phyloP scores from a whole-genome alignment of 2,113 vertebrate genomes.

The Otocyon megalotis region DNA sequence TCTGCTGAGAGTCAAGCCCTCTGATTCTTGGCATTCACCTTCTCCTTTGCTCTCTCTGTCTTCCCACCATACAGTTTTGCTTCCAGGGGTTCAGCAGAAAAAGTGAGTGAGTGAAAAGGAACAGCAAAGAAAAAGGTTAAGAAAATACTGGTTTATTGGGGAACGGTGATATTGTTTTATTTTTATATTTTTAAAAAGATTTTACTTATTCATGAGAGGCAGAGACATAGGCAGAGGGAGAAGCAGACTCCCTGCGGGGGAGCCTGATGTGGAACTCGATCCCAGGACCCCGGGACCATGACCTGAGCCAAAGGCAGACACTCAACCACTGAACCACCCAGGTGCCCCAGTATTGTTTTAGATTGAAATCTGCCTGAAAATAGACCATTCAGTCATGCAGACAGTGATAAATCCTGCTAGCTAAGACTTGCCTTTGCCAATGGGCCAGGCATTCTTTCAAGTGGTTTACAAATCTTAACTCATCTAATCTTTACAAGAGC shows the following conservation, averaged over 20 bases:
- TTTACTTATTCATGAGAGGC: too few relatives aligned
- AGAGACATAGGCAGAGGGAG: too few relatives aligned
- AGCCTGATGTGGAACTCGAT: too few relatives aligned
- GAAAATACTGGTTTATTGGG: not conserved
- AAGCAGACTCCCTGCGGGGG: too few relatives aligned
- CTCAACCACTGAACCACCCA: too few relatives aligned
- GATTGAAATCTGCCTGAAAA: slow-evolving; percentile 35
- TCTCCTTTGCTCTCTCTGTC: not conserved
- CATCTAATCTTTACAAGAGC: not conserved
- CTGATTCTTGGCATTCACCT: not conserved
- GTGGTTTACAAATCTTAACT: not conserved
- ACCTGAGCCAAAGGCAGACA: too few relatives aligned
- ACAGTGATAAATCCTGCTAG: not conserved
- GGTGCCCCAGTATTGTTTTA: not conserved
- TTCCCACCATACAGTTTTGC: not conserved
- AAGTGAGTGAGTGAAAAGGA: not conserved
- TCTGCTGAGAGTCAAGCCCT: not conserved
- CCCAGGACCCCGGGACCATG: too few relatives aligned
- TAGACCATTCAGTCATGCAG: not conserved
- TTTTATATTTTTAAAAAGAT: not conserved
- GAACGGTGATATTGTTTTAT: not conserved
- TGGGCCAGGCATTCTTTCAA: not conserved
- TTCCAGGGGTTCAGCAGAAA: not conserved
- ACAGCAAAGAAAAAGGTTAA: not conserved
- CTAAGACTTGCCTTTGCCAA: not conserved